Evolutionary conservation across 2,888 invertebrate species (phyloP).

Genomic region (Pseudococcus longispinus): DNA sequence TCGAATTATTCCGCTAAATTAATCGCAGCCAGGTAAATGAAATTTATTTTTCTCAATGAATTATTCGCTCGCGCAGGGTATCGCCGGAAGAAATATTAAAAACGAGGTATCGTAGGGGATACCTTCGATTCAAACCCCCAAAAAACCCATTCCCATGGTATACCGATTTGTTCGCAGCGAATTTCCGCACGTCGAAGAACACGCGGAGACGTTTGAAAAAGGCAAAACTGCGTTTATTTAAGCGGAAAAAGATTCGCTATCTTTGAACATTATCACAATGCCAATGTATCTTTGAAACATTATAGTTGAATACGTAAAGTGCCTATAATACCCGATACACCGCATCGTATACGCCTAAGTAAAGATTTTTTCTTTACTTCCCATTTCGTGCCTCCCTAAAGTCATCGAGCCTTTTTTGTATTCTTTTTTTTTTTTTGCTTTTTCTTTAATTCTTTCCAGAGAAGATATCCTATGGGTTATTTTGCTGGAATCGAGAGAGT

Average conservation of each 20-base stretch:
- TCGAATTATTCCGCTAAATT: constrained; percentile 56
- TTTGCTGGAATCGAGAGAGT: not conserved
- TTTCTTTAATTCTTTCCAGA: not conserved
- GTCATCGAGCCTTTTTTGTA: not conserved
- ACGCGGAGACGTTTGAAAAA: not conserved
- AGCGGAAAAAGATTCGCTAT: constrained; percentile 56
- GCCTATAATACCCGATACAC: constrained; percentile 46
- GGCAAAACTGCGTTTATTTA: constrained; percentile 41
- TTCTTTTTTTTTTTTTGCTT: not conserved
- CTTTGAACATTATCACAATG: constrained; percentile 47
- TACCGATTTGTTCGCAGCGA: not conserved
- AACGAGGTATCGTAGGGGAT: not conserved
- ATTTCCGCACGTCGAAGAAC: not conserved
- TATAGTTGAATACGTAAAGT: constrained; percentile 47
- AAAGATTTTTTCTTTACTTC: not conserved
- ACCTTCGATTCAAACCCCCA: not conserved
- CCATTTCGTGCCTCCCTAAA: constrained; percentile 1
- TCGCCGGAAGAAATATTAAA: constrained; percentile 41
- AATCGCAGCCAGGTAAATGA: constrained; percentile 53
- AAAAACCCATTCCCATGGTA: not conserved
- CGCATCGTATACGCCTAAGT: not conserved
- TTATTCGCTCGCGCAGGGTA: constrained; percentile 23
- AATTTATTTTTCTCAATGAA: constrained; percentile 42
- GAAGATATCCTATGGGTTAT: not conserved
- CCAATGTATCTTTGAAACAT: constrained; percentile 54